phyloP scores from a whole-genome alignment of 2,113 vertebrate species.

The Furnarius figulus region DNA sequence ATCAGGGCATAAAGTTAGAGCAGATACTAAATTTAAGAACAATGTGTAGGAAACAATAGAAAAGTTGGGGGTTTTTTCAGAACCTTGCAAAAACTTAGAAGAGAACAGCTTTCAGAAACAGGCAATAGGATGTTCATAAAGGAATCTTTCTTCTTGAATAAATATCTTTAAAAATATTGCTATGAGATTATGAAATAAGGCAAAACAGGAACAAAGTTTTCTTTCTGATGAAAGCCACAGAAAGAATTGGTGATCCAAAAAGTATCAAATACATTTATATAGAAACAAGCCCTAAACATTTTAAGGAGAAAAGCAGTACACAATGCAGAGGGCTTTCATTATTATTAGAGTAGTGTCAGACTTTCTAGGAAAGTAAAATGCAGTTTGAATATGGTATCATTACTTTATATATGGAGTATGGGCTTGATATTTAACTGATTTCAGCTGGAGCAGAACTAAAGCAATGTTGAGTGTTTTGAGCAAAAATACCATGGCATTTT shows the following conservation, averaged over 20 bases:
- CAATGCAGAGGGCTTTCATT: background rate
- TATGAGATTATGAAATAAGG: background rate
- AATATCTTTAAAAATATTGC: background rate
- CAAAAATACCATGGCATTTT: fast-evolving
- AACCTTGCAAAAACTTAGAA: background rate
- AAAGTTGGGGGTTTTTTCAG: background rate
- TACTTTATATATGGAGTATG: background rate
- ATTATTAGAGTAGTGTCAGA: background rate
- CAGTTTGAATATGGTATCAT: background rate
- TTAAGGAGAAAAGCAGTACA: background rate
- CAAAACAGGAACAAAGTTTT: background rate
- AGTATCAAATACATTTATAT: background rate
- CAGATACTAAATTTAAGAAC: background rate
- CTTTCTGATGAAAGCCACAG: background rate
- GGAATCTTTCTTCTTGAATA: background rate
- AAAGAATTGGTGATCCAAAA: background rate
- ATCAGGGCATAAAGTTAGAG: background rate
- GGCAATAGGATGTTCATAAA: background rate
- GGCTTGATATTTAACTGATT: background rate
- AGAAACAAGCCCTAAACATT: background rate
- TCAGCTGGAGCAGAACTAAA: background rate
- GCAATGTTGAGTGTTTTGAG: fast-evolving
- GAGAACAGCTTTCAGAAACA: background rate
- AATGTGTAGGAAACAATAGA: background rate
- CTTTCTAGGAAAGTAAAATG: background rate